Evolutionary conservation across 2,888 invertebrate species (phyloP), one percentile per base, ranked within the genome.

Genomic region (Auanema sp.): DNA sequence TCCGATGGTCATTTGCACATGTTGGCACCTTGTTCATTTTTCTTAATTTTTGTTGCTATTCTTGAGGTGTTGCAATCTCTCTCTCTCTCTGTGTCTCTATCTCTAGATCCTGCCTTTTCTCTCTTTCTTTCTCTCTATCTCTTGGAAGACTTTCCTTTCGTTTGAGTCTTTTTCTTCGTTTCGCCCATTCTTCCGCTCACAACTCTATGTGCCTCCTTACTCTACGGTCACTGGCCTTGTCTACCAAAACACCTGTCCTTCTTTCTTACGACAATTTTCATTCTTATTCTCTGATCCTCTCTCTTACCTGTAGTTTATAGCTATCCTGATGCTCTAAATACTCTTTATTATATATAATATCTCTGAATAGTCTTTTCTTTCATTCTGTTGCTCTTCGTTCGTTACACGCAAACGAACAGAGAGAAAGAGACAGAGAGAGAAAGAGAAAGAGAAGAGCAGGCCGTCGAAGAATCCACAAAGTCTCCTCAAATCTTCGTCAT

Each of bases 171-270:
- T 42, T 40, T 24, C 24, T 54, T 54, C 52, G 49, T 59, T 42
- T 24, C 42, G 23, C 40, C 52, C 41, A 59, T 50, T 52, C 33
- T 52, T 52, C 49, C 52, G 33, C 33, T 33, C 33, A 33, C 33
- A 33, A 33, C 33, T 33, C 33, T 33, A 33, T 49, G 51, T 40
- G 40, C 21, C 52, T 43, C 16, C 33, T 50, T 49, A 18, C 49
- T 58, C 43, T 25, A 8, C 33, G 33, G 33, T 33, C 33, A 33
- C 33, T 33, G 33, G 12, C 11, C 16, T 21, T 23, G 58, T 58
- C 47, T 21, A 41, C 1, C 21, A n/a, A 54, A 54, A 23, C 33
- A 33, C 33, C 33, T 33, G 33, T 33, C 33, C 33, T 33, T 33
- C 33, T 33, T 33, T 33, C 33, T 33, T 33, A 33, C 33, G 33